Evolutionary conservation across 1,140 invertebrate genomes (phyloP), one percentile per base, ranked within the genome.

Genomic region (Pentalonia nigronervosa): DNA sequence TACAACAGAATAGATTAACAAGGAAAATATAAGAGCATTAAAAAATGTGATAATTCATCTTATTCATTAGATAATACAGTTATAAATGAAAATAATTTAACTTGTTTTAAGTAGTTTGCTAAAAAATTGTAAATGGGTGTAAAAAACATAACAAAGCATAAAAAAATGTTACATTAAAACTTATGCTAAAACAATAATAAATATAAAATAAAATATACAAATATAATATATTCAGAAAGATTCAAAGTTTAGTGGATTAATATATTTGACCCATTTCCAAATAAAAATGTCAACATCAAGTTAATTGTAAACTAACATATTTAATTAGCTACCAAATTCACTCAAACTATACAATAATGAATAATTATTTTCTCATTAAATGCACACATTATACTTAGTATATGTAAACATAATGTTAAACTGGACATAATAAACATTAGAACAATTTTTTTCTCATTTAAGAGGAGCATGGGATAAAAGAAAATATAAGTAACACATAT

Each of bases 81-180:
- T n/a, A 56, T 76, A 56, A 34, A 84, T 86, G 45, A 86, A 93
- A 81, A 81, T 41, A 86, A 84, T 84, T 93, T 20, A 50, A 25
- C 81, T 93, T 56, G 20, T 83, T 53, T 90, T 92, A 92, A 92
- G 91, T 92, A 92, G 91, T 48, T 53, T 84, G 14, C 23, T 83
- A 92, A 84, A 76, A 53, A 84, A 91, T 23, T 76, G n/a, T 83
- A 93, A 93, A 84, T 86, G 53, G 25, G 23, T 56, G 53, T 50
- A 93, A 53, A 91, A 91, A 81, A 93, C 7, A 50, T 20, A 93
- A 93, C 91, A 93, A 93, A 91, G 67, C 90, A 91, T 47, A 47
- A 91, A 91, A 91, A 76, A 91, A 81, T 20, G 47, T 91, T 67
- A 67, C 23, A 83, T 50, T 45, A 67, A 45, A 90, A 67, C 25